phyloP scores from a whole-genome alignment of 1,140 invertebrate genomes.

The Drosophila pandora region DNA sequence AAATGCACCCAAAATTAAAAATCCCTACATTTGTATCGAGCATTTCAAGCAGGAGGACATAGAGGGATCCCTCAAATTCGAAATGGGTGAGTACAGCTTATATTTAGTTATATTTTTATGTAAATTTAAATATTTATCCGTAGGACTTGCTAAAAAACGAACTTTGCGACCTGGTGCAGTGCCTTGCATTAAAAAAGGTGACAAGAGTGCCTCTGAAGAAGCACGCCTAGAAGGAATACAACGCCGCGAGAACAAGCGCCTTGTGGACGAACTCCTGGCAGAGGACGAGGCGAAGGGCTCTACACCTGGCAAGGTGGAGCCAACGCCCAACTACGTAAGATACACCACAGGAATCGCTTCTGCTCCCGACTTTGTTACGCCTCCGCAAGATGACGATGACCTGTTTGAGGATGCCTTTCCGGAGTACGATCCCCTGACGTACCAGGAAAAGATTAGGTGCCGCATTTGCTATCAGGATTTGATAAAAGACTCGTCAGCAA shows the following conservation, averaged over 20 bases:
- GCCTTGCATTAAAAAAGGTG: slow-evolving; percentile 30
- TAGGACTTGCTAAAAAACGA: slow-evolving; percentile 39
- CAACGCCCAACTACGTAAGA: slow-evolving; percentile 17
- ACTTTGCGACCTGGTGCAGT: slow-evolving; percentile 34
- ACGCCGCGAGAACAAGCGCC: slow-evolving; percentile 26
- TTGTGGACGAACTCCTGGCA: slow-evolving; percentile 28
- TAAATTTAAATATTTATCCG: neutral
- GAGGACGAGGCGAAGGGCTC: slow-evolving; percentile 10
- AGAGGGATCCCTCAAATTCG: slow-evolving; percentile 56
- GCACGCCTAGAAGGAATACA: slow-evolving; percentile 6
- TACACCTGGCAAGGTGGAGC: neutral
- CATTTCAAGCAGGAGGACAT: slow-evolving; percentile 69
- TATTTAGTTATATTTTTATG: too few relatives aligned
- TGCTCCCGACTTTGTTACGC: slow-evolving; percentile 2
- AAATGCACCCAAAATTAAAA: slow-evolving; percentile 38
- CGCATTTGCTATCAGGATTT: slow-evolving; percentile 49
- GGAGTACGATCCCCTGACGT: slow-evolving; percentile 3
- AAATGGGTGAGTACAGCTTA: slow-evolving; percentile 50
- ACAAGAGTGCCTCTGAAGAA: slow-evolving; percentile 15
- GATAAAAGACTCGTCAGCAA: slow-evolving; percentile 18
- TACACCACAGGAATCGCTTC: slow-evolving; percentile 14
- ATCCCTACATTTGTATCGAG: slow-evolving; percentile 55
- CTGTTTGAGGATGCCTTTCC: slow-evolving; percentile 2
- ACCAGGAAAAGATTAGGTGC: slow-evolving; percentile 9
- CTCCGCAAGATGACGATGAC: neutral